Base-by-base conservation (phyloP, 2,888 invertebrate species). In the Amblyjoppa proteus region DNA sequence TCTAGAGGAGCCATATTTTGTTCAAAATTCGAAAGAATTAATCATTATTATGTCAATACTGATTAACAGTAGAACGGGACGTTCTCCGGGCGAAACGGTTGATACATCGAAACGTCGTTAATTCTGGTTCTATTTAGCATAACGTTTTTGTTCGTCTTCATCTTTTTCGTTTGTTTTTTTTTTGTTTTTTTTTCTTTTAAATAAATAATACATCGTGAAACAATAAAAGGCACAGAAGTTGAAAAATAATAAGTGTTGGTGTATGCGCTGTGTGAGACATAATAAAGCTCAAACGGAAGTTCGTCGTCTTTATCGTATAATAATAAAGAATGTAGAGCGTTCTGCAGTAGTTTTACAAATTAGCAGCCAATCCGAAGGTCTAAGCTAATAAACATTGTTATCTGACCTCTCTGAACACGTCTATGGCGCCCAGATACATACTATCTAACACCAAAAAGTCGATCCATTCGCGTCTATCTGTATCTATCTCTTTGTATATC, bases 371-470 rank as follows among this genome's bases (percentile, higher is more conserved):
- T 92, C 88, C 38, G 88, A 88, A 90, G 89, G 89, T 91, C 92
- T 92, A 92, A 87, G 87, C 86, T 87, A 88, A 88, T 76, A 87
- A 79, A 86, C 87, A 89, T 88, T 88, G 73, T 20, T 83, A 88
- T 86, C 25, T 75, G 89, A 89, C 87, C 92, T 95, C 95, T 95
- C 95, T 95, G 94, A 95, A 95, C 89, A 95, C 94, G 93, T 95
- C 95, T 92, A 95, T 95, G 88, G 95, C 95, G 89, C 94, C 95
- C 94, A 95, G 94, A 94, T 95, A 95, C 95, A 95, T 95, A 93
- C 94, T 95, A 95, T 93, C 95, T 95, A 94, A 93, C 92, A 91
- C 91, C 89, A 90, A 92, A 93, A 92, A 92, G 91, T 92, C 91
- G 88, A 92, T 90, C 93, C 94, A 94, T 94, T 90, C 91, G 92